Evolutionary conservation across 92 coral and sea anemone genomes (phyloP), one percentile per base, ranked within the genome.

Genomic region (Porites lobata): DNA sequence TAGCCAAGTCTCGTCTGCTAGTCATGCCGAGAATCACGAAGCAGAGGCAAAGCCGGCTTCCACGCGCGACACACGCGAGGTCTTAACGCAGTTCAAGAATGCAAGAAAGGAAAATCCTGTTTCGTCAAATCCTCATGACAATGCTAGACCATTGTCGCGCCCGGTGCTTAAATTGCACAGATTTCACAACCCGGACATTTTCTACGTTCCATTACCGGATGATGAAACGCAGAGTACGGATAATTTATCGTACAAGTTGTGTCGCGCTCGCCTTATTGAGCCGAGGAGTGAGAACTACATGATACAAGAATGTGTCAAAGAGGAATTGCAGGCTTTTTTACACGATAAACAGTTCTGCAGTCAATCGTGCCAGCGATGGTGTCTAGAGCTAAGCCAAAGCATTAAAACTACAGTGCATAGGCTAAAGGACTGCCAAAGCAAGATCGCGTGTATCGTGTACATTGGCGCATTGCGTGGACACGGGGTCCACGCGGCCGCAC

Each of bases 401-500:
- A 90, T 96, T 13, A 95, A 95, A 64, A 83, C 85, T 20, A 58
- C 75, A 18, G 96, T 95, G 1, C 99, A 96, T 72, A 84, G 81
- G 59, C 63, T 92, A 78, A 90, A 89, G 21, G 88, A 87, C 50
- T 87, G 89, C 53, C 83, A 93, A 14, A 90, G 89, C 82, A 96
- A 96, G 83, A 92, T 95, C n/a, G 96, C 89, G 38, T 90, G 92
- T 67, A 91, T 91, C 24, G 89, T 93, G 67, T 96, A 96, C 74
- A 95, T 96, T 9, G 99, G 93, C 73, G 99, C 99, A 7, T 53
- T 96, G 50, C 91, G 98, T 4, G 99, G 93, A 1, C 90, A 90
- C 32, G 99, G 99, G 0, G 87, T 96, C 3, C 99, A 96, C 80
- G 94, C 95, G 4, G 94, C 96, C 0, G 89, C 94, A 1, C 98